Percentiles rank a stretch among this genome's conserved stretches.
phyloP scores from a whole-genome alignment of 2,113 vertebrate species.

The human (Homo sapiens) region GRCh38 chr4:122277501-122278000 shows the following conservation, averaged over 20 bases:
- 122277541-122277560: neutral
- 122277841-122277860: neutral
- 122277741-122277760: neutral
- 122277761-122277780: neutral
- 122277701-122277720: neutral
- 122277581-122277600: neutral
- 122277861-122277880: slow-evolving; percentile 22
- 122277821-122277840: neutral
- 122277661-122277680: neutral
- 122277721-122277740: neutral
- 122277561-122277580: neutral
- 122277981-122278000: neutral
- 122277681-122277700: neutral
- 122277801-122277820: neutral
- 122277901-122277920: slow-evolving; percentile 14
- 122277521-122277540: neutral
- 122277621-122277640: neutral
- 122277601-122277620: neutral
- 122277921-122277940: neutral
- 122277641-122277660: neutral
- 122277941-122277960: slow-evolving; percentile 40
- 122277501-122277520: neutral
- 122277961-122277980: neutral
- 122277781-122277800: slow-evolving; percentile 8
- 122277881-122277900: slow-evolving; percentile 6